phyloP scores from a whole-genome alignment of 2,888 invertebrate species.

The Phengaris alcon region DNA sequence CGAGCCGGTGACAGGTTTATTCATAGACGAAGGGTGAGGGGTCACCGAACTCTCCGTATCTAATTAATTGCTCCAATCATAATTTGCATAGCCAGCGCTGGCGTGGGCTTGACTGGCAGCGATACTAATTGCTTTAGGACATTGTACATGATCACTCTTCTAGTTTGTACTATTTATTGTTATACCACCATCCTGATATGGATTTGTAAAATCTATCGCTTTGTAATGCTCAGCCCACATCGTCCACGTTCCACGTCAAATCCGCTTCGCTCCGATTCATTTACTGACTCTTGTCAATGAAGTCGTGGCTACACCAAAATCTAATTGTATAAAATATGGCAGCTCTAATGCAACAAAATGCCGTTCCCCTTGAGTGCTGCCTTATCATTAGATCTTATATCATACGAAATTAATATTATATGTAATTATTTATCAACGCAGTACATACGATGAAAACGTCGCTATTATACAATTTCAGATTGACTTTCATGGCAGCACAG shows the following conservation, averaged over 20 bases:
- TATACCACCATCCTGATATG: too few species aligned
- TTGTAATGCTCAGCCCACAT: too few species aligned
- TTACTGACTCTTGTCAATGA: too few species aligned
- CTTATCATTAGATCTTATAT: not conserved
- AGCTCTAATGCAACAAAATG: too few species aligned
- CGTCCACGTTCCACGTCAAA: too few species aligned
- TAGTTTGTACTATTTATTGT: not conserved
- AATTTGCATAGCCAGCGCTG: constrained; percentile 5
- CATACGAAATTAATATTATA: not conserved
- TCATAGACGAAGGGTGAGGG: constrained; percentile 12
- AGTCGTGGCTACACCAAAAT: too few species aligned
- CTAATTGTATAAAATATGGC: too few species aligned
- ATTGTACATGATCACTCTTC: not conserved
- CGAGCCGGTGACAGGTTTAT: not conserved
- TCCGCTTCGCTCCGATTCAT: too few species aligned
- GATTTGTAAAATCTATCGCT: too few species aligned
- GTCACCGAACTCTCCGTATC: constrained; percentile 27
- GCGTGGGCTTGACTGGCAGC: constrained; percentile 13
- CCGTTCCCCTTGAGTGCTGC: too few species aligned
- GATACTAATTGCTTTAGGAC: not conserved
- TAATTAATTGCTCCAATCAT: constrained; percentile 31
- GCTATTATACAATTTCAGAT: not conserved
- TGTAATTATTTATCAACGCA: not conserved
- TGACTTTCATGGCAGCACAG: constrained; percentile 22
- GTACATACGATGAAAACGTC: not conserved